Conservation (phyloP, 2,797 vertebrate species). For the Glossophaga mutica region DNA sequence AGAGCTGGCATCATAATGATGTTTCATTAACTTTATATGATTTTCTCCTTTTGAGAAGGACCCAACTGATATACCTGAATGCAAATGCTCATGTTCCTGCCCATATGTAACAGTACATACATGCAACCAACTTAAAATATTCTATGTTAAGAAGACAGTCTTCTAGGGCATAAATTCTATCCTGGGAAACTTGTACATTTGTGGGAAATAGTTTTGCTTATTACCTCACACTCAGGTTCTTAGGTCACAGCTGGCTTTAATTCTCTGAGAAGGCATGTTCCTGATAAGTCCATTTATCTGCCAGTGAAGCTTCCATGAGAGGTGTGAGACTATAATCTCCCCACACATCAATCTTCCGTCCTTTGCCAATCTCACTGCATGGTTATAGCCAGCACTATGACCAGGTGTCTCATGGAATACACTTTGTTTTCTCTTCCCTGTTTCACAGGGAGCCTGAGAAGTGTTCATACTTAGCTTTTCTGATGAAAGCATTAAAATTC, state of each 20-base stretch:
- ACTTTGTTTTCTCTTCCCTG: neutral
- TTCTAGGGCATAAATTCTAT: neutral
- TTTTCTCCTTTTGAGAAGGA: neutral
- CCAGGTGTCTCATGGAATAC: neutral
- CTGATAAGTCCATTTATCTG: neutral
- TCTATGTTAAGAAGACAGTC: neutral
- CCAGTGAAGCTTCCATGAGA: neutral
- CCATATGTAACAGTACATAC: accelerated
- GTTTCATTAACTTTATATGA: neutral
- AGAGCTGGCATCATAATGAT: neutral
- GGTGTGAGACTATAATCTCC: neutral
- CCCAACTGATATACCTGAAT: accelerated
- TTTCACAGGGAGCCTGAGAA: neutral
- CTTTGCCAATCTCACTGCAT: neutral
- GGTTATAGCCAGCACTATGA: neutral
- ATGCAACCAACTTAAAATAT: neutral
- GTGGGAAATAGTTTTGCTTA: neutral
- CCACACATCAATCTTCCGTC: neutral
- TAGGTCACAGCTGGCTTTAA: too few species aligned
- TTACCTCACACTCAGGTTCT: neutral
- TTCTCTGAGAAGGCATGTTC: neutral
- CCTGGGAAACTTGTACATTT: neutral
- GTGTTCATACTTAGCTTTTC: neutral
- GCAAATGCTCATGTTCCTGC: neutral
- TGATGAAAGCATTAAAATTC: conserved; percentile 25